These are phyloP conservation scores for Platycercus adscitus DNA, from an alignment of 2,113 vertebrate genomes.

Conservation along the genomic window DNA sequence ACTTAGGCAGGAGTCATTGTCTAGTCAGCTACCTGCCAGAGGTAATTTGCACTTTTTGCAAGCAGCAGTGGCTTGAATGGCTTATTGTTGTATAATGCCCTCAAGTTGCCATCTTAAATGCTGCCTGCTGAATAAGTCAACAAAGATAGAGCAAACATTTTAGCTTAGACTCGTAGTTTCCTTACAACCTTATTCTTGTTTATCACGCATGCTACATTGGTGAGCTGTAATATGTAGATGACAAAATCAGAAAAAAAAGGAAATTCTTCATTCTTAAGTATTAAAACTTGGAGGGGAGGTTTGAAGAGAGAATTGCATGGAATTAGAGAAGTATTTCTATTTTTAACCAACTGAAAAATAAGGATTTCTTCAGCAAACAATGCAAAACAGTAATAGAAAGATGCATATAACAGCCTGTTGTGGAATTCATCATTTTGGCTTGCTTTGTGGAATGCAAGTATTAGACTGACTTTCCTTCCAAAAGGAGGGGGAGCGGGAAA, in stretches of 20 bases:
- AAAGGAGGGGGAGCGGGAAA: not conserved
- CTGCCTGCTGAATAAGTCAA: not conserved
- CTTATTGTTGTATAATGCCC: not conserved
- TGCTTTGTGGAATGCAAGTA: not conserved
- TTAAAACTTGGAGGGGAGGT: not conserved
- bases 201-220: accelerated
- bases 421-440: not conserved
- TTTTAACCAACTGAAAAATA: not conserved
- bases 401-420: not conserved
- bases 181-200: not conserved
- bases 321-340: not conserved
- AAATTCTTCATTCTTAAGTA: not conserved
- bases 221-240: not conserved
- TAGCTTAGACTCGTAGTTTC: not conserved
- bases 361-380: not conserved
- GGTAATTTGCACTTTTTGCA: not conserved
- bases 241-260: not conserved
- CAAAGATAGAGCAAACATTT: not conserved
- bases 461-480: not conserved
- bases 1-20: not conserved
- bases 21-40: not conserved
- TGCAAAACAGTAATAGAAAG: not conserved
- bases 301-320: not conserved
- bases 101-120: not conserved
- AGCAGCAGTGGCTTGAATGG: not conserved